Conservation (phyloP, 2,113 vertebrate genomes). For the Gymnarchus niloticus region DNA sequence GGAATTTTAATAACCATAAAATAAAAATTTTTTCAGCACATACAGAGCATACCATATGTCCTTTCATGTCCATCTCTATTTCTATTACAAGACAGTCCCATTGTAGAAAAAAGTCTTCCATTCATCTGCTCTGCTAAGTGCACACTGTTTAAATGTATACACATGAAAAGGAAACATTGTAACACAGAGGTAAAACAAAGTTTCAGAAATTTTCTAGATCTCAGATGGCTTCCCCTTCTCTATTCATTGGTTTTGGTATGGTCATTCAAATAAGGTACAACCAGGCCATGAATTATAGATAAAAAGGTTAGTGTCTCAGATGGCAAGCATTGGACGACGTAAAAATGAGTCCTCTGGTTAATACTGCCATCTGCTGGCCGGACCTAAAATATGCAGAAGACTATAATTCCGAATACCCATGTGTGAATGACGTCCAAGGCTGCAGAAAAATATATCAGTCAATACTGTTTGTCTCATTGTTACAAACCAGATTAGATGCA, state of each 20-base stretch:
- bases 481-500: neutral
- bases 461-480: neutral
- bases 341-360: constrained; percentile 7
- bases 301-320: neutral
- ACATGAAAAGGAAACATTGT: neutral
- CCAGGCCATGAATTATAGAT: constrained; percentile 19
- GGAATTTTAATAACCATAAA: constrained; percentile 22
- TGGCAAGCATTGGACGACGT: neutral
- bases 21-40: neutral
- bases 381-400: neutral
- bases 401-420: neutral
- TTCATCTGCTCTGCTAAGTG: constrained; percentile 34
- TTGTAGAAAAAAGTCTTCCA: neutral
- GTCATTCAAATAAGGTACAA: neutral
- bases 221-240: neutral
- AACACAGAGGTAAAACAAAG: neutral
- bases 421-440: neutral
- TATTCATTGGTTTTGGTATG: neutral
- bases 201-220: neutral
- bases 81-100: neutral
- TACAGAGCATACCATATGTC: neutral
- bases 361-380: constrained; percentile 44
- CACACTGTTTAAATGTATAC: constrained; percentile 15
- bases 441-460: neutral
- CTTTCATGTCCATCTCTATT: neutral